phyloP scores from a whole-genome alignment of 1,140 invertebrate species.

The Diachasmimorpha longicaudata region DNA sequence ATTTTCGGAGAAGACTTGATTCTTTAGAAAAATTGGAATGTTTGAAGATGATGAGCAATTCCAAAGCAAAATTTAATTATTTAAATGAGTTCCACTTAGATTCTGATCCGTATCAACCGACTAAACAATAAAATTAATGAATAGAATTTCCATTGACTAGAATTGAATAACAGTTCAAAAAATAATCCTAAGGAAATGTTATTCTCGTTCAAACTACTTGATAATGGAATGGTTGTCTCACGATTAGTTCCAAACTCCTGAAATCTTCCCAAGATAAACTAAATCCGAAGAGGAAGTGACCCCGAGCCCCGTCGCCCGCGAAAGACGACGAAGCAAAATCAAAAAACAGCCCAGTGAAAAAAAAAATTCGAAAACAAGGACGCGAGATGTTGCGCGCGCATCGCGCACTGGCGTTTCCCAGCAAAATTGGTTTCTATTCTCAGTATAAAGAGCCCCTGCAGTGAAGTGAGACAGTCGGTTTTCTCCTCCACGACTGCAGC shows the following conservation, averaged over 20 bases:
- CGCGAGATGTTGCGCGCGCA: background rate
- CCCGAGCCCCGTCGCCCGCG: background rate
- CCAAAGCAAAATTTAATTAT: no score
- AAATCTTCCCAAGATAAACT: background rate
- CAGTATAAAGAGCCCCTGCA: background rate
- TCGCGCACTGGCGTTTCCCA: background rate
- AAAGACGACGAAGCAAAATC: background rate
- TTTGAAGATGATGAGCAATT: no score
- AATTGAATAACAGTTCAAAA: no score
- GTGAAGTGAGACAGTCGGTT: background rate
- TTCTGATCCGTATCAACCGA: no score
- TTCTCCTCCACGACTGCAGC: background rate
- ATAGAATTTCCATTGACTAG: no score
- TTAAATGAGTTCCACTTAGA: no score
- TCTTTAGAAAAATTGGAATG: no score
- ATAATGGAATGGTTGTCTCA: background rate
- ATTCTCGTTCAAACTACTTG: background rate
- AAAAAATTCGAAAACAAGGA: background rate
- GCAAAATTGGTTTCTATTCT: background rate
- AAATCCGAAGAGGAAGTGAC: background rate
- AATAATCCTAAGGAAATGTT: no score
- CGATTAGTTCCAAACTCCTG: background rate
- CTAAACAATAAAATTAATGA: no score
- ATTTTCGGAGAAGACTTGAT: no score
- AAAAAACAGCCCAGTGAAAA: background rate